A percentile compares a stretch with the other conserved stretches of the same genome.
Conservation (phyloP, 37 sponge, comb jelly and placozoan genomes). For the Beroe forskalii region DNA sequence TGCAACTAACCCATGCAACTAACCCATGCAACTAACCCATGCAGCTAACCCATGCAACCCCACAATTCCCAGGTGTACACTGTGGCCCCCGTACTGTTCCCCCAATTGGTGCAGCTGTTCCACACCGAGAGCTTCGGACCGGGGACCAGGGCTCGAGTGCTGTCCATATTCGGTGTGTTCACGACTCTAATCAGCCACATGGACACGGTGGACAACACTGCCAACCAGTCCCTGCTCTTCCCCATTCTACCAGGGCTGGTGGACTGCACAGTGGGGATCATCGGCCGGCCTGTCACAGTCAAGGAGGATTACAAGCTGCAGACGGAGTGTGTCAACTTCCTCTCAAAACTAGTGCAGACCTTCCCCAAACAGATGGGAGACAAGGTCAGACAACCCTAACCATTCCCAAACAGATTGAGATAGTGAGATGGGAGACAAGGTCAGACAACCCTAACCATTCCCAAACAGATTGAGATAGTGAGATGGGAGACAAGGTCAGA, state of each 20-base stretch:
- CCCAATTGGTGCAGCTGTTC: slow-evolving; percentile 17
- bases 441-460: no score
- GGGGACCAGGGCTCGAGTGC: slow-evolving; percentile 2
- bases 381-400: no score
- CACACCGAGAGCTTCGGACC: slow-evolving; percentile 27
- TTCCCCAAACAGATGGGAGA: slow-evolving; percentile 61
- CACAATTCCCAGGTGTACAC: slow-evolving; percentile 55
- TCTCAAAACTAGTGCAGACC: slow-evolving; percentile 7
- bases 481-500: no score
- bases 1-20: no score
- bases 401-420: no score
- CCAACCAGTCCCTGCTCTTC: slow-evolving; percentile 5
- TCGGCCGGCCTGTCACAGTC: neutral
- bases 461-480: no score
- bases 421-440: no score
- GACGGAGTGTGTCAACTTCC: slow-evolving; percentile 57
- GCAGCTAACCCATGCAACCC: no score
- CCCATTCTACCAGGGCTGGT: slow-evolving; percentile 35
- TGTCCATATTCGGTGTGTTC: slow-evolving; percentile 24
- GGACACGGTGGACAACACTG: slow-evolving; percentile 8
- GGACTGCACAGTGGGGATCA: neutral
- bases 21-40: no score
- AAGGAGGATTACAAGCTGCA: slow-evolving; percentile 10
- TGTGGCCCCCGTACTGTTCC: slow-evolving; percentile 32
- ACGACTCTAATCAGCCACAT: slow-evolving; percentile 52